Evolutionary conservation across 2,797 vertebrate genomes (phyloP).

Genomic region (Gobio occitaniae): DNA sequence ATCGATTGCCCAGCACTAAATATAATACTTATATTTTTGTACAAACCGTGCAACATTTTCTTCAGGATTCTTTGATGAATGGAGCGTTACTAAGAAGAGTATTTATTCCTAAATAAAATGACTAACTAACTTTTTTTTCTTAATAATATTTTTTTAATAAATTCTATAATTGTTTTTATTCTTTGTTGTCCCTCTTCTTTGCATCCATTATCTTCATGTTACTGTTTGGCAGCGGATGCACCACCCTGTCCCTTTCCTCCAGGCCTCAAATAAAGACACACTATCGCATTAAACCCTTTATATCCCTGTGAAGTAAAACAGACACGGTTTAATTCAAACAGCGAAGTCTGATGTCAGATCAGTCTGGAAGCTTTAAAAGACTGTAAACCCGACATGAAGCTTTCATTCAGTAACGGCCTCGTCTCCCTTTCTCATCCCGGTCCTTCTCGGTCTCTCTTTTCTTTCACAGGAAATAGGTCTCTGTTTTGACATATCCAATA

Average conservation of each 20-base stretch:
- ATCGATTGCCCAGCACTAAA: no score
- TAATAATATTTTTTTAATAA: neutral
- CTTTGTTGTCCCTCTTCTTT: neutral
- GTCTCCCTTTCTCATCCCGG: constrained; percentile 24
- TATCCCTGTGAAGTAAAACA: constrained; percentile 34
- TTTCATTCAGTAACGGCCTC: constrained; percentile 28
- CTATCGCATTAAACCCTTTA: constrained; percentile 19
- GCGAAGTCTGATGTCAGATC: constrained; percentile 19
- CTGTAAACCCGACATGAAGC: constrained; percentile 31
- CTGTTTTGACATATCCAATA: constrained; percentile 64
- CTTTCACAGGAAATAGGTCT: constrained; percentile 49
- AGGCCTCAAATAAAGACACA: constrained; percentile 32
- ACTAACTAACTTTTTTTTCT: no score
- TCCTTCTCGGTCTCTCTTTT: constrained; percentile 47
- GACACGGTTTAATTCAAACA: constrained; percentile 39
- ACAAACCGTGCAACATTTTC: neutral
- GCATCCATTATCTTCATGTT: constrained; percentile 2
- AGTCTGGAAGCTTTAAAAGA: constrained; percentile 32
- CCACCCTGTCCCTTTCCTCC: neutral
- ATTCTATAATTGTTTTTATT: neutral
- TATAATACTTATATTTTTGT: neutral
- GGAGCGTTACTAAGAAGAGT: neutral
- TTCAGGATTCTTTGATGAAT: neutral
- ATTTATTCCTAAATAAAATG: neutral
- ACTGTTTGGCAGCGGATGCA: neutral